Percentiles rank a stretch among this genome's conserved stretches.
phyloP scores from a whole-genome alignment of 2,888 invertebrate species.

The Lasioglossum calceatum region DNA sequence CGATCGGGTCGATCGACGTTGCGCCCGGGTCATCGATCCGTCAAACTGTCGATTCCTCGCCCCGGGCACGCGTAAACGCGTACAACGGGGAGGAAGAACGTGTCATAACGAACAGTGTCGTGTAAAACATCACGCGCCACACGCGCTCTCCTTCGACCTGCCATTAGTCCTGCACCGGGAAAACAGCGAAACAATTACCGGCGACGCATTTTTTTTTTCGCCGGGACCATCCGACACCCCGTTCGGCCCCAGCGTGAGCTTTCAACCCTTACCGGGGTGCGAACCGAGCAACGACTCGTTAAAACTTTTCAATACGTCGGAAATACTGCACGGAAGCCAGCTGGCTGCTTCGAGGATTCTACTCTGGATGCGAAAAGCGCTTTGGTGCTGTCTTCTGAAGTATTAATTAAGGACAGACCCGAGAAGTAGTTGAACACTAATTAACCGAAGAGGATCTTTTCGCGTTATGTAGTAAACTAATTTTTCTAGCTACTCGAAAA shows the following conservation, averaged over 20 bases:
- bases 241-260: neutral
- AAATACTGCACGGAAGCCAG: neutral
- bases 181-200: constrained; percentile 11
- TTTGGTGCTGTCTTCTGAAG: neutral
- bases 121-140: constrained; percentile 30
- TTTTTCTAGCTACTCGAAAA: too few relatives aligned
- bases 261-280: neutral
- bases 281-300: neutral
- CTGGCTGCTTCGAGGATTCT: neutral
- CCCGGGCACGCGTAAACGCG: constrained; percentile 38
- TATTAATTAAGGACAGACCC: neutral
- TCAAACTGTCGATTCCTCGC: constrained; percentile 71
- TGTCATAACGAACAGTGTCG: constrained; percentile 45
- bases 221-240: neutral
- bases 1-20: constrained; percentile 56
- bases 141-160: constrained; percentile 1
- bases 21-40: constrained; percentile 68
- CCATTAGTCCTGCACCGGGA: constrained; percentile 21
- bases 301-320: neutral
- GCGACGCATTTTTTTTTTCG: neutral
- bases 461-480: too few relatives aligned
- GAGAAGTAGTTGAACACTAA: too few relatives aligned
- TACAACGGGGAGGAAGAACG: constrained; percentile 30
- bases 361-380: neutral
- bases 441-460: too few relatives aligned